Percentiles rank a stretch among this genome's conserved stretches.
These are phyloP conservation scores for Eledona agricola DNA, from an alignment of 2,888 invertebrate species.

Conservation along the genomic window DNA sequence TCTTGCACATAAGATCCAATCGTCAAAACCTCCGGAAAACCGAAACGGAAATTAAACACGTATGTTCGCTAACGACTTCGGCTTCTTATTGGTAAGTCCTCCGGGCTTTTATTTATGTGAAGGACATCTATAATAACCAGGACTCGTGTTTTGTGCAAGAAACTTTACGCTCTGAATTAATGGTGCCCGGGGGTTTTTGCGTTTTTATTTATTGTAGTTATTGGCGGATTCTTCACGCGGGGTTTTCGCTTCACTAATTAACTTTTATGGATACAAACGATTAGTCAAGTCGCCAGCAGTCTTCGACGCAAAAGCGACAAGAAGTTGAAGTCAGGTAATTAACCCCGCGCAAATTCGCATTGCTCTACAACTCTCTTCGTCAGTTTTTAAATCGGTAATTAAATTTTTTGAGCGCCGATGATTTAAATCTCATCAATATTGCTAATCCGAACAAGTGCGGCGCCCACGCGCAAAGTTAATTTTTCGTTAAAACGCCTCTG, in stretches of 20 bases:
- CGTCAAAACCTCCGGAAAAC: background rate
- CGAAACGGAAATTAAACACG: slow-evolving; percentile 20
- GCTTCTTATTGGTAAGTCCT: slow-evolving; percentile 3
- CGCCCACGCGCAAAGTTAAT: background rate
- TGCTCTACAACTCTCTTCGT: too few relatives aligned
- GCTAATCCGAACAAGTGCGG: background rate
- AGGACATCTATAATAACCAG: slow-evolving; percentile 29
- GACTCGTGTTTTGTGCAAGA: slow-evolving; percentile 22
- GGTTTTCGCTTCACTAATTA: background rate
- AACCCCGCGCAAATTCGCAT: slow-evolving; percentile 16
- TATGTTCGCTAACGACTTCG: slow-evolving; percentile 24
- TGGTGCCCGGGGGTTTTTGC: slow-evolving; percentile 12
- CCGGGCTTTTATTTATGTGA: slow-evolving; percentile 19
- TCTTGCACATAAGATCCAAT: too few relatives aligned
- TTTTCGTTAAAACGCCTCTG: too few relatives aligned
- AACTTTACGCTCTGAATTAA: slow-evolving; percentile 20
- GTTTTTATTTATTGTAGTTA: slow-evolving; percentile 19
- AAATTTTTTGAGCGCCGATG: background rate
- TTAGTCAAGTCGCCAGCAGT: background rate
- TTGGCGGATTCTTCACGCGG: slow-evolving; percentile 5
- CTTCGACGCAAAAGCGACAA: background rate
- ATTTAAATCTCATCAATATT: background rate
- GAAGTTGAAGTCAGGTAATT: slow-evolving; percentile 12
- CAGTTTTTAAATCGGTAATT: slow-evolving; percentile 26
- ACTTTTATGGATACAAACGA: slow-evolving; percentile 1